Conservation (phyloP, 1,140 invertebrate genomes). For the Zaprionus vittiger region DNA sequence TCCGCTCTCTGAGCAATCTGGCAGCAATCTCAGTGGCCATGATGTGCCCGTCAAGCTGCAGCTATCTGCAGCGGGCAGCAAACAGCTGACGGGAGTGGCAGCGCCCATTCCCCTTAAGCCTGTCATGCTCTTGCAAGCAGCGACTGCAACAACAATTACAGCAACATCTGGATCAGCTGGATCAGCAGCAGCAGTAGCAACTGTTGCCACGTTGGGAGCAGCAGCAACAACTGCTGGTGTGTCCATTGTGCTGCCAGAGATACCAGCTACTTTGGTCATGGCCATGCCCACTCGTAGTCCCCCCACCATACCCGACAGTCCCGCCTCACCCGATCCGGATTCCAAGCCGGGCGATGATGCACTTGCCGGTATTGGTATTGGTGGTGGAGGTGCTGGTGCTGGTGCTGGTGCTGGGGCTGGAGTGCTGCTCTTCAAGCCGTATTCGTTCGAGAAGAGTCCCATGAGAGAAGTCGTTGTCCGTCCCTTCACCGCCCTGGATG, state of each 20-base stretch:
- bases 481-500: background rate
- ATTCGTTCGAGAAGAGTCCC: slow-evolving; percentile 23
- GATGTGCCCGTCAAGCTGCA: slow-evolving; percentile 65
- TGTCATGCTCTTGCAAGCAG: slow-evolving; percentile 30
- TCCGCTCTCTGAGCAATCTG: slow-evolving; percentile 49
- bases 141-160: slow-evolving; percentile 4
- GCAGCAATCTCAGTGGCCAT: slow-evolving; percentile 33
- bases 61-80: slow-evolving; percentile 22
- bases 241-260: slow-evolving; percentile 74
- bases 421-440: slow-evolving; percentile 46
- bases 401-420: background rate
- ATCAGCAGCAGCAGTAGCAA: background rate
- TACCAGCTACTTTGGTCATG: slow-evolving; percentile 75
- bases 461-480: background rate
- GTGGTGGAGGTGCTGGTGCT: background rate
- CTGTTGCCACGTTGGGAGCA: background rate
- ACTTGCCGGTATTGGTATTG: too few relatives aligned
- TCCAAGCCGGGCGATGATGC: background rate
- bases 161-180: background rate
- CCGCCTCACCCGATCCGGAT: slow-evolving; percentile 42
- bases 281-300: slow-evolving; percentile 39
- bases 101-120: slow-evolving; percentile 68
- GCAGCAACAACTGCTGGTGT: slow-evolving; percentile 41
- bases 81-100: slow-evolving; percentile 40
- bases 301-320: slow-evolving; percentile 31